A percentile compares a stretch with the other conserved stretches of the same genome.
Conservation (phyloP, 2,797 vertebrate species). For the Melanotaenia pygmaea region DNA sequence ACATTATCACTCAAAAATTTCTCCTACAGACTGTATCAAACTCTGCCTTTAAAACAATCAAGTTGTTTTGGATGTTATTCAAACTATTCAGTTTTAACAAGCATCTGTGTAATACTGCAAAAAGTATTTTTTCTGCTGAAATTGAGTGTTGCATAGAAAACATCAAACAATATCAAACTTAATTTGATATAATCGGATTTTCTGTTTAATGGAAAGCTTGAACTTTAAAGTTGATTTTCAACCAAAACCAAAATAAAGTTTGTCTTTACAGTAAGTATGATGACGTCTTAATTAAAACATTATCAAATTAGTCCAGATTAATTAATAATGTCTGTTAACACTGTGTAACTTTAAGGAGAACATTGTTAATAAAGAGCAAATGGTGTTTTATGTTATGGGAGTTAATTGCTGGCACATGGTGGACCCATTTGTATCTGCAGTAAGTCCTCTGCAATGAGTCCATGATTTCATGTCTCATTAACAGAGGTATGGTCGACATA, state of each 20-base stretch:
- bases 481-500: conserved; percentile 29
- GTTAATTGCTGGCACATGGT: conserved; percentile 12
- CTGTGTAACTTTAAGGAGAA: neutral
- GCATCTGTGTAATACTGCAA: no score
- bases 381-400: conserved; percentile 8
- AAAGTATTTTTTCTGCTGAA: no score
- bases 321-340: conserved; percentile 12
- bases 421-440: conserved; percentile 31
- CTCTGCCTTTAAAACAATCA: neutral
- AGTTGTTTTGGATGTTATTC: neutral
- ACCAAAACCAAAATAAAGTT: no score
- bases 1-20: neutral
- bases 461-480: conserved; percentile 52
- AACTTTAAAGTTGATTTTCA: no score
- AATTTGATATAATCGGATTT: no score
- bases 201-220: no score
- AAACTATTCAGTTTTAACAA: no score
- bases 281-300: neutral
- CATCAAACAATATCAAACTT: no score
- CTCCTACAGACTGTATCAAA: no score
- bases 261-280: neutral
- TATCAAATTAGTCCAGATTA: neutral
- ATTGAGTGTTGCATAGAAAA: no score
- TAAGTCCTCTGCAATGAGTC: conserved; percentile 25
- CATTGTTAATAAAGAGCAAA: conserved; percentile 9